phyloP scores from a whole-genome alignment of 1,140 invertebrate species.

The Drosophila littoralis region DNA sequence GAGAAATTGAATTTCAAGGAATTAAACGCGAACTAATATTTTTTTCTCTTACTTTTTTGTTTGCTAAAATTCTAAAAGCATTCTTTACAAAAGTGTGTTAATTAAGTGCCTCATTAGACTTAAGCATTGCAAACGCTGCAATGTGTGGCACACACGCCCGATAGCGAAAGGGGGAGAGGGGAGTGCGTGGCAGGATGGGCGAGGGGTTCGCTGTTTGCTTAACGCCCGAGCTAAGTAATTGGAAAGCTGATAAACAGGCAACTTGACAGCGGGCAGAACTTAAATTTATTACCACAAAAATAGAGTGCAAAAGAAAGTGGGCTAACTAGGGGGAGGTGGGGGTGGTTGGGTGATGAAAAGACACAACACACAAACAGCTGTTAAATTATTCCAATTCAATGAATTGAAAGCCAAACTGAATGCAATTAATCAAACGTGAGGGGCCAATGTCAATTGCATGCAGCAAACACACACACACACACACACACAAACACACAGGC shows the following conservation, averaged over 20 bases:
- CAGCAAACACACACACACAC: conserved; percentile 24
- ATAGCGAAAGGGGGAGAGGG: neutral
- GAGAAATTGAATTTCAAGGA: too few species aligned
- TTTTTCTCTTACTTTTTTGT: too few species aligned
- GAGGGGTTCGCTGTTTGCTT: neutral
- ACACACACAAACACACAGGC: conserved; percentile 13
- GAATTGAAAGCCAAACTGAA: conserved; percentile 70
- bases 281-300: conserved; percentile 64
- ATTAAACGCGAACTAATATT: too few species aligned
- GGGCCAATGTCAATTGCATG: conserved; percentile 63
- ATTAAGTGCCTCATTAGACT: too few species aligned
- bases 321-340: neutral
- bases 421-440: conserved; percentile 77
- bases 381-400: conserved; percentile 75
- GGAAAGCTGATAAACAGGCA: conserved; percentile 52
- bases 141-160: neutral
- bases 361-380: conserved; percentile 37
- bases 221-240: conserved; percentile 53
- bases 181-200: neutral
- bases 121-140: too few species aligned
- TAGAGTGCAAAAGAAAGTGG: conserved; percentile 13
- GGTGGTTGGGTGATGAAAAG: neutral
- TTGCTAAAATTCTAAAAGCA: too few species aligned
- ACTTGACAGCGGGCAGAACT: conserved; percentile 16
- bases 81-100: too few species aligned